Conservation (phyloP, 2,888 invertebrate species). For the Bellardia bayeri region DNA sequence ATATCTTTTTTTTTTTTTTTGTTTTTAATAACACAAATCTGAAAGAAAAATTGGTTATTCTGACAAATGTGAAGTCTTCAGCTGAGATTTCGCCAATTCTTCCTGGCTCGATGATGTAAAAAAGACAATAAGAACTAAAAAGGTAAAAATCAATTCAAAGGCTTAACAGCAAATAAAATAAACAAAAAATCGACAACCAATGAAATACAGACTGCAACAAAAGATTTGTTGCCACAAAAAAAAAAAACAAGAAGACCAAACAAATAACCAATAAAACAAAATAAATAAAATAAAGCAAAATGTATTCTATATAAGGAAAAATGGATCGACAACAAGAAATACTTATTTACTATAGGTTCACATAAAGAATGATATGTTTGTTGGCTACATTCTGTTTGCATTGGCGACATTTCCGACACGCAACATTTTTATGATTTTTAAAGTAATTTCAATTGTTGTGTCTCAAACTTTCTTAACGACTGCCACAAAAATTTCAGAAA, state of each 20-base stretch:
- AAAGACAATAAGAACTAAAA: constrained; percentile 30
- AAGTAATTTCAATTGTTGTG: constrained; percentile 59
- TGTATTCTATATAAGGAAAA: constrained; percentile 61
- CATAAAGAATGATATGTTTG: constrained; percentile 46
- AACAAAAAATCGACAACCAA: constrained; percentile 48
- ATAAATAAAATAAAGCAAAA: constrained; percentile 40
- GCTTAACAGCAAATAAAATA: constrained; percentile 44
- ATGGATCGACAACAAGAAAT: constrained; percentile 55
- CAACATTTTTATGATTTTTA: constrained; percentile 69
- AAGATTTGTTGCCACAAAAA: constrained; percentile 32
- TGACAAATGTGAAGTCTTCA: constrained; percentile 65
- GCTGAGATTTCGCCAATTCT: constrained; percentile 60
- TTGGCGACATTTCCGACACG: constrained; percentile 69
- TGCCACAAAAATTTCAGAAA: background rate
- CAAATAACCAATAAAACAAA: constrained; percentile 3
- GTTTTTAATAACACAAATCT: background rate
- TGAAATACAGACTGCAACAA: constrained; percentile 57
- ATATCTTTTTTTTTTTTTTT: constrained; percentile 28
- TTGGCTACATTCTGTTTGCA: constrained; percentile 47
- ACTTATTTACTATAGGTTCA: background rate
- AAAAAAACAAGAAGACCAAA: background rate
- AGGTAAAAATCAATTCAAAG: constrained; percentile 38
- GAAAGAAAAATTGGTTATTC: constrained; percentile 55
- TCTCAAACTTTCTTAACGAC: background rate
- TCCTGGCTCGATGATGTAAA: constrained; percentile 7